These are phyloP conservation scores for Pungitius pungitius DNA, from an alignment of 2,113 vertebrate species.

Conservation along the genomic window DNA sequence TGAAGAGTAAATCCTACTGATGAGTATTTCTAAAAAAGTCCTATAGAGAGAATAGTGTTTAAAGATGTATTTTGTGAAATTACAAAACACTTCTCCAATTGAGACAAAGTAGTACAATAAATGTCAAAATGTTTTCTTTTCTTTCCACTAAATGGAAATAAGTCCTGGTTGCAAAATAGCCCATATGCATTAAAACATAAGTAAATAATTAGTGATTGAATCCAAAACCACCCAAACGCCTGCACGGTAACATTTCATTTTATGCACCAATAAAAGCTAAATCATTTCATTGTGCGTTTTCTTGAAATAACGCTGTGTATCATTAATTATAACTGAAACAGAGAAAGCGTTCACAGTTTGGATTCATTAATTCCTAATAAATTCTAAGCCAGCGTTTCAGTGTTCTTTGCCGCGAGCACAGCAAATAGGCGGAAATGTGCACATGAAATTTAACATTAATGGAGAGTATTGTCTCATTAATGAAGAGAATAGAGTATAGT, in stretches of 20 bases:
- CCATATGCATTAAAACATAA: not conserved
- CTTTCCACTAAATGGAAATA: not conserved
- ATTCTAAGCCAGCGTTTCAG: constrained; percentile 5
- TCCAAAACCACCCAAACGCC: not conserved
- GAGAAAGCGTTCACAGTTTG: not conserved
- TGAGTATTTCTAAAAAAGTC: too few relatives aligned
- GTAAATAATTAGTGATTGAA: not conserved
- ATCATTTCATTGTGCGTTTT: constrained; percentile 4
- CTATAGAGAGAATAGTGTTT: not conserved
- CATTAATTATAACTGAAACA: constrained; percentile 15
- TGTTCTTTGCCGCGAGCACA: constrained; percentile 6
- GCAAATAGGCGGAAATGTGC: constrained; percentile 26
- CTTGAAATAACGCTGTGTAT: not conserved
- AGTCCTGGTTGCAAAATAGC: not conserved
- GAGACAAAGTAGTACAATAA: not conserved
- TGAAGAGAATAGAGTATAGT: not conserved
- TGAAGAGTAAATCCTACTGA: too few relatives aligned
- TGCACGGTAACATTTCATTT: not conserved
- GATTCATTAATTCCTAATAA: constrained; percentile 18
- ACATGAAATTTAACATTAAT: not conserved
- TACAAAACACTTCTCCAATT: not conserved
- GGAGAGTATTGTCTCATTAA: not conserved
- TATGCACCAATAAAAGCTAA: not conserved
- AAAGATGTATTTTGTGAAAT: not conserved
- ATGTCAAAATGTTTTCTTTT: not conserved